Base-by-base conservation (phyloP, 2,888 invertebrate genomes). In the Drosophila suboccidentalis region DNA sequence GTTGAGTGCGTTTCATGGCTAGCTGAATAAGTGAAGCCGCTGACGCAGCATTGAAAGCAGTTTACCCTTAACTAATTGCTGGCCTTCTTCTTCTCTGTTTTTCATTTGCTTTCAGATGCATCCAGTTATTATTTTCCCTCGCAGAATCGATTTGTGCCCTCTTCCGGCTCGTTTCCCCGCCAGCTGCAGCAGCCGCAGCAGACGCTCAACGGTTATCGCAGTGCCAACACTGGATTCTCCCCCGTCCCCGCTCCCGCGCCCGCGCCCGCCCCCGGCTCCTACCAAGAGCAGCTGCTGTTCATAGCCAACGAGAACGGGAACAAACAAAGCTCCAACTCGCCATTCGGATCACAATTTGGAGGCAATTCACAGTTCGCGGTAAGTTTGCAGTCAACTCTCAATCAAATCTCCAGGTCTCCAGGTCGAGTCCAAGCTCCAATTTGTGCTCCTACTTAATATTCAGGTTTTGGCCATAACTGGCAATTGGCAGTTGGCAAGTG, bases 91-190 rank as follows among this genome's bases (percentile, higher is more conserved):
- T 70, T 13, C 13, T 22, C 5, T 26, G 5, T 26, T 26, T 26
- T 26, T 26, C 1, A 5, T 61, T 61, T 71, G 50, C 74, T 90
- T 92, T 43, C 84, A 92, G 92, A 92, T 87, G 69, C 88, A 59
- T 90, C 90, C 68, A 83, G 84, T 78, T 93, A 90, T 75, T 93
- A 91, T 70, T 92, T 92, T 60, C 87, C 91, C 44, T 80, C 85
- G 59, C 92, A 92, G 86, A 90, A 90, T 71, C 92, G 93, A 34
- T 93, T 93, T 84, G 92, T 93, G 86, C 92, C 93, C 89, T 92
- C 92, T 29, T 74, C 86, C 19, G 78, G 88, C 9, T 67, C 89
- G 58, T 92, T 89, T 71, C 92, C 86, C 2, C 89, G 86, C 22
- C 90, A 87, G 17, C 51, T 57, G 60, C 80, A 71, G 53, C 75